Percentiles rank a stretch among this genome's conserved stretches.
phyloP scores from a whole-genome alignment of 2,888 invertebrate species.

The Agrilus biguttatus region DNA sequence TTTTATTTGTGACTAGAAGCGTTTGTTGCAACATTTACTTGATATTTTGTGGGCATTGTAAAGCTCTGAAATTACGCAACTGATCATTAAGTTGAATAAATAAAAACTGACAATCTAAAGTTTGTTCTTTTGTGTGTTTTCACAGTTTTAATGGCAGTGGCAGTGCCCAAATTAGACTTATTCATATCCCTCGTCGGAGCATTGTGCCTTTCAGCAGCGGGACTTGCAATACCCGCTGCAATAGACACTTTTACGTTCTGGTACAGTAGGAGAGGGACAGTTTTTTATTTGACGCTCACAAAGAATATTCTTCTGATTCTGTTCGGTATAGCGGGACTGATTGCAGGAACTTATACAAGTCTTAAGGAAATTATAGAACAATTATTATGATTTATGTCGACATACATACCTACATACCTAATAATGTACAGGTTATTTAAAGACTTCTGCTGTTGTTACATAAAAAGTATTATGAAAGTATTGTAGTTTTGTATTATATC shows the following conservation, averaged over 20 bases:
- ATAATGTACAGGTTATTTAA: too few relatives aligned
- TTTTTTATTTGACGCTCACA: constrained; percentile 28
- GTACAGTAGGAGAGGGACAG: constrained; percentile 43
- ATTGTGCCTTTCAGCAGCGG: constrained; percentile 73
- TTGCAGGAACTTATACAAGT: constrained; percentile 53
- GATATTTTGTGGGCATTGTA: too few relatives aligned
- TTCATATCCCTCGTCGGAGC: constrained; percentile 79
- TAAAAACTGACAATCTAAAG: too few relatives aligned
- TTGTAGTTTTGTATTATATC: too few relatives aligned
- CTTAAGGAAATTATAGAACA: constrained; percentile 41
- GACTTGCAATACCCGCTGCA: constrained; percentile 79
- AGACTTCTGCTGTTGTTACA: too few relatives aligned
- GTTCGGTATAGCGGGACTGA: constrained; percentile 46
- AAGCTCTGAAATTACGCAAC: too few relatives aligned
- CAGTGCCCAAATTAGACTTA: constrained; percentile 71
- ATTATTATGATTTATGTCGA: constrained; percentile 15
- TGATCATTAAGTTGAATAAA: too few relatives aligned
- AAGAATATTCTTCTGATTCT: constrained; percentile 43
- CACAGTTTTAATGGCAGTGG: constrained; percentile 69
- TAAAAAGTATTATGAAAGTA: too few relatives aligned
- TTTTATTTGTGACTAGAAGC: too few relatives aligned
- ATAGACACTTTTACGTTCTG: constrained; percentile 76
- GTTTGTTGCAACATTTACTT: too few relatives aligned
- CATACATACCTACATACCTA: too few relatives aligned
- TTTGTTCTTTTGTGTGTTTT: constrained; percentile 12